phyloP scores from a whole-genome alignment of 2,888 invertebrate species.

The Labia minor region DNA sequence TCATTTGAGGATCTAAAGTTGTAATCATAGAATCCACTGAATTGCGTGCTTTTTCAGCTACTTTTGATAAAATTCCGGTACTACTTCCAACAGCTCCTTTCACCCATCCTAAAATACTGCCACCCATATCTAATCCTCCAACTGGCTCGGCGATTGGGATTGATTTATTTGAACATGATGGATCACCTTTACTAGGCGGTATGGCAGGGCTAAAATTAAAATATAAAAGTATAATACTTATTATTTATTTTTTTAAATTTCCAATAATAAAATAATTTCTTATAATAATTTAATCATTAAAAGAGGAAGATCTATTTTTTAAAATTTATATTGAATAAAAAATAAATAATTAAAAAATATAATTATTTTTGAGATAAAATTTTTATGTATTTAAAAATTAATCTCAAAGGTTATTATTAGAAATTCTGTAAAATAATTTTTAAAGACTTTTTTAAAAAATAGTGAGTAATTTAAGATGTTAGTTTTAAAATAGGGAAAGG shows the following conservation, averaged over 20 bases:
- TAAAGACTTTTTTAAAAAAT: too few relatives aligned
- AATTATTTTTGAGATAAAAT: too few relatives aligned
- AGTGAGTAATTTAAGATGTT: too few relatives aligned
- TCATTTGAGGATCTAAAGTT: conserved; percentile 82
- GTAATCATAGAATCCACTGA: conserved; percentile 79
- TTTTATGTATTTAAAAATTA: too few relatives aligned
- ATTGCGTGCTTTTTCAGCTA: conserved; percentile 64
- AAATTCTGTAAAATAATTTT: too few relatives aligned
- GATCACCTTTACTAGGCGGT: conserved; percentile 40
- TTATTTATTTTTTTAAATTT: not conserved
- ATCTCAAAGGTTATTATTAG: too few relatives aligned
- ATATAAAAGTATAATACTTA: not conserved
- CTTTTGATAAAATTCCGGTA: conserved; percentile 46
- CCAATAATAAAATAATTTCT: too few relatives aligned
- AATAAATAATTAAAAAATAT: not conserved
- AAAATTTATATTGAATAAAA: too few relatives aligned
- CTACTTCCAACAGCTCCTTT: conserved; percentile 52
- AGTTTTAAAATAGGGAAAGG: too few relatives aligned
- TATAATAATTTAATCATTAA: too few relatives aligned
- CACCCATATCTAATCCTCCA: conserved; percentile 43
- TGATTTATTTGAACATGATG: conserved; percentile 28
- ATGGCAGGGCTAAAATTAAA: conserved; percentile 41
- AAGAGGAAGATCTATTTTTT: too few relatives aligned
- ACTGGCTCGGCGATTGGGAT: conserved; percentile 34
- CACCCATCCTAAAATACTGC: conserved; percentile 55